A percentile compares a stretch with the other conserved stretches of the same genome.
Conservation (phyloP, 2,113 vertebrate species). For the Corythornis cristatus region DNA sequence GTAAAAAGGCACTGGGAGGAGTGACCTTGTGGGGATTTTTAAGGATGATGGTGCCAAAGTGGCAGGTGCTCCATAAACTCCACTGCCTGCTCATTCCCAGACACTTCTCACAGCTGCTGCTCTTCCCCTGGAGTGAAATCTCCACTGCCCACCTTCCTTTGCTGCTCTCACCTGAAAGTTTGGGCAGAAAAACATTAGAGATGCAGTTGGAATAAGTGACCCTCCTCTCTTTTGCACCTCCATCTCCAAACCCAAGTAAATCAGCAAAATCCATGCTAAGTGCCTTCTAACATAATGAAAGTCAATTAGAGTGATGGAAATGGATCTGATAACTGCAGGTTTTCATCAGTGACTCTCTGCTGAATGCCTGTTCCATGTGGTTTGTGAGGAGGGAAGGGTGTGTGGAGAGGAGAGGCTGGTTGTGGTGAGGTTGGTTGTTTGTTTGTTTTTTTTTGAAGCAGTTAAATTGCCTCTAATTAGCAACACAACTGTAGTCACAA, state of each 20-base stretch:
- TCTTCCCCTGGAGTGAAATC: fast-evolving
- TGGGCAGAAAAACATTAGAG: not conserved
- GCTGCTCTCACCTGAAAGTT: not conserved
- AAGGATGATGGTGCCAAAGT: fast-evolving
- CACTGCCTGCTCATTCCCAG: not conserved
- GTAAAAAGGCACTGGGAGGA: not conserved
- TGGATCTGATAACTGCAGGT: conserved; percentile 23
- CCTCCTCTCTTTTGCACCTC: not conserved
- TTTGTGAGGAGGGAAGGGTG: conserved; percentile 43
- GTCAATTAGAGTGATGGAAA: conserved; percentile 56
- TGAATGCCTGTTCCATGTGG: conserved; percentile 21
- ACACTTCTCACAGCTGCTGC: not conserved
- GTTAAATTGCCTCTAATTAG: conserved; percentile 71
- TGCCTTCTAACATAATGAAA: conserved; percentile 50
- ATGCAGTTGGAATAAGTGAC: not conserved
- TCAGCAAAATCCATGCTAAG: not conserved
- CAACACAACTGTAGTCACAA: conserved; percentile 63
- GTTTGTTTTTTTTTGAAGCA: not conserved
- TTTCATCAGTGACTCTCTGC: conserved; percentile 8
- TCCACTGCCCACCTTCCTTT: not conserved
- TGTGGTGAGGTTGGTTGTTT: not conserved
- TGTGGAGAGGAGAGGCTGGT: conserved; percentile 6
- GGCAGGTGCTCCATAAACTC: not conserved
- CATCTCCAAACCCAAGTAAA: not conserved
- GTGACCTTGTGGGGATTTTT: not conserved